Base-by-base conservation (phyloP, 2,113 vertebrate species). In the Gnathonemus echidnorhynchus region DNA sequence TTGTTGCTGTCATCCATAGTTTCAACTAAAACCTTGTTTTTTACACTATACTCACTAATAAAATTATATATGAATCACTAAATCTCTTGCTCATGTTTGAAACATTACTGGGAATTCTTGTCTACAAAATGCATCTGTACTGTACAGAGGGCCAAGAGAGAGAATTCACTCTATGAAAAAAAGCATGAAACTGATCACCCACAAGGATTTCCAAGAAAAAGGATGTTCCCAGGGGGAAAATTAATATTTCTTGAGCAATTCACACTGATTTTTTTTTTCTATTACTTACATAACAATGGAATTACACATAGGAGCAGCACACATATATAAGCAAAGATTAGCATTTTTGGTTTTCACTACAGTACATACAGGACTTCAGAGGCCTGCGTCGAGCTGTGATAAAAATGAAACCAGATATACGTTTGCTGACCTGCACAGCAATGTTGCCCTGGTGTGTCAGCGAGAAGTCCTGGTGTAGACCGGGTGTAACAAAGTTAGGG, bases 401-500 rank as follows among this genome's bases (percentile, higher is more conserved):
- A 80, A 42, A 35, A 80, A 80, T 19, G 15, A 42, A 80, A 42
- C 9, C 74, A 80, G 74, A 80, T 35, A 80, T 42, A 80, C 74
- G 35, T 42, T 42, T 5, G 74, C 17, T 11, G 45, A 49, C 83
- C 83, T 24, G 8, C 86, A 35, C 86, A 53, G 86, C 48, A 10
- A 52, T 52, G n/a, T 49, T 4, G 49, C 39, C 39, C 83, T 85
- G 83, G 80, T 45, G 42, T 86, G 45, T 86, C 85, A 7, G 85
- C 21, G 85, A 50, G 48, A 45, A 52, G 48, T 86, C 85, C 85
- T 86, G 85, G 49, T 87, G 83, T 87, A 87, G 86, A 31, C 48
- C 46, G 49, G 86, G 86, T 87, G 83, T 24, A 85, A 85, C 83
- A 85, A 85, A 87, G 49, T 87, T 87, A 35, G 49, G 86, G 86